Conservation (phyloP, 2,888 invertebrate genomes). For the Brachyptera putata region DNA sequence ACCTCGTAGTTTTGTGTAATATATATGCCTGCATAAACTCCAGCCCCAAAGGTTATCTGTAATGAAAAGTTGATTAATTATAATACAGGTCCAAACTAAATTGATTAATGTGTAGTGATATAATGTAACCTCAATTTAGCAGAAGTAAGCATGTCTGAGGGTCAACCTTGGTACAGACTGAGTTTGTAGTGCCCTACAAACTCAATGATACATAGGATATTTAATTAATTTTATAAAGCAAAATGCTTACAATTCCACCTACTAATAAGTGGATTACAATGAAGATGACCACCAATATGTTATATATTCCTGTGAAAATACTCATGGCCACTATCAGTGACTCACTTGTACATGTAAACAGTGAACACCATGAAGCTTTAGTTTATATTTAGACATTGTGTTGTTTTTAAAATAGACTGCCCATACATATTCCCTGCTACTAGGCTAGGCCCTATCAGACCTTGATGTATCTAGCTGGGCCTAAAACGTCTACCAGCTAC, state of each 20-base stretch:
- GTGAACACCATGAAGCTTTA: conserved; percentile 1
- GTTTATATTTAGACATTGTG: conserved; percentile 13
- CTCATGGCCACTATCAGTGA: conserved; percentile 29
- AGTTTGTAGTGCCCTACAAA: too few species aligned
- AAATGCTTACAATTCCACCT: conserved; percentile 39
- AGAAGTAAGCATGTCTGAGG: too few species aligned
- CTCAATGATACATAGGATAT: too few species aligned
- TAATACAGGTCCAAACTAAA: too few species aligned
- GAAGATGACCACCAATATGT: conserved; percentile 37
- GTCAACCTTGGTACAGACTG: too few species aligned
- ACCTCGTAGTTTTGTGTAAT: conserved; percentile 73
- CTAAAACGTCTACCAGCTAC: too few species aligned
- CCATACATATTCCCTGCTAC: too few species aligned
- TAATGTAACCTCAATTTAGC: too few species aligned
- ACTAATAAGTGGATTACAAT: conserved; percentile 39
- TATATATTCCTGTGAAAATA: conserved; percentile 36
- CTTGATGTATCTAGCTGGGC: too few species aligned
- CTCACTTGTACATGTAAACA: conserved; percentile 11
- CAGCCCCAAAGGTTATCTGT: conserved; percentile 63
- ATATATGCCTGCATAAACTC: conserved; percentile 69
- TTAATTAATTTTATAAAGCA: too few species aligned
- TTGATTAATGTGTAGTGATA: too few species aligned
- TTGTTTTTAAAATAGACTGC: conserved; percentile 13
- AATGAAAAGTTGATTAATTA: conserved; percentile 47
- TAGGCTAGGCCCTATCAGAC: too few species aligned